Base-by-base conservation (phyloP, 2,797 vertebrate genomes). In the Scolopax bukidnonensis region DNA sequence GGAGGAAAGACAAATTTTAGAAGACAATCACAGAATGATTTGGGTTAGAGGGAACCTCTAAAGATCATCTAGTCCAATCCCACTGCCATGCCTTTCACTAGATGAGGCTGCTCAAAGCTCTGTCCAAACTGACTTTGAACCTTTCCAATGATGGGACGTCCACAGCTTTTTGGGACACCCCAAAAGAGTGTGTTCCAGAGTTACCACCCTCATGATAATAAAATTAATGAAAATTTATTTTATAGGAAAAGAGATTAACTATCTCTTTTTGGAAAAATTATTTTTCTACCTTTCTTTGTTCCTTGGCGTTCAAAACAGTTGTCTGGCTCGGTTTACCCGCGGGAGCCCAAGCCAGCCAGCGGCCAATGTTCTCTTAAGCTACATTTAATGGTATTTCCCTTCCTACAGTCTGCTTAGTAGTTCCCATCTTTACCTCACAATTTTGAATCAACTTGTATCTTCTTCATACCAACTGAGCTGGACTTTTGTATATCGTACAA, bases 111-210 rank as follows among this genome's bases (percentile, higher is more conserved):
- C 27, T 51, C 20, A 64, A 61, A 65, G 25, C 43, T 36, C 32
- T 0, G 0, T 80, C 24, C 64, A 89, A 0, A 15, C 16, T 61
- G 33, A 8, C 33, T 6, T 50, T 40, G 38, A 79, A 74, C 4
- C 11, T 28, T 45, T 50, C 23, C 17, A 77, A 2, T 1, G 9
- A 30, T 21, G 17, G 4, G 4, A 15, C 48, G 51, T 59, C 16
- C 21, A n/a, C 19, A 53, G 2, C 7, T 64, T 87, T 25, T 65
- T 6, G 48, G 25, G 24, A 12, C 48, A 94, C 40, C 15, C 2
- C 36, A 36, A 36, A 36, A 36, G 36, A 36, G 36, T 36, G 36
- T 59, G 11, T 71, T 84, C 23, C n/a, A 69, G 7, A 45, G 12
- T 24, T 12, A 63, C 11, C 40, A 59, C 11, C 7, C 27, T 85